Evolutionary conservation across 2,888 invertebrate genomes (phyloP).

Genomic region (Pristionchus mayeri): DNA sequence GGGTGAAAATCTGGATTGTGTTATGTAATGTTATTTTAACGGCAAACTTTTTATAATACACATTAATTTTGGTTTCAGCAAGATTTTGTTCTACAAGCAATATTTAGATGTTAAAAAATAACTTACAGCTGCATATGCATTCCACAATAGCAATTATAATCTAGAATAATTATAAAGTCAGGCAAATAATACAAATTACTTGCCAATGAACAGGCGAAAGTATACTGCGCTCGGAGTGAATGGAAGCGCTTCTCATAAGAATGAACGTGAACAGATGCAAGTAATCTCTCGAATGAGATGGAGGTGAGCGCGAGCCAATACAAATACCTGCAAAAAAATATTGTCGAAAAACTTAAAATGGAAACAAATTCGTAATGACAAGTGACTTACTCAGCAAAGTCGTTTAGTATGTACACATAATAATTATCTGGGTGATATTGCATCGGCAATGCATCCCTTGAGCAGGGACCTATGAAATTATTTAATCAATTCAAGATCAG

Average conservation of each 20-base stretch:
- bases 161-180: not conserved
- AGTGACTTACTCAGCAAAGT: too few species aligned
- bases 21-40: too few species aligned
- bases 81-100: not conserved
- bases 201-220: too few species aligned
- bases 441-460: not conserved
- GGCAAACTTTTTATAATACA: too few species aligned
- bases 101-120: not conserved
- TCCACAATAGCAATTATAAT: too few species aligned
- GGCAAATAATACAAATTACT: not conserved
- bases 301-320: not conserved
- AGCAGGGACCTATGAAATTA: not conserved
- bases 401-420: not conserved
- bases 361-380: not conserved
- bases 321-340: not conserved
- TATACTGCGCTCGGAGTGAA: not conserved
- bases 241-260: not conserved
- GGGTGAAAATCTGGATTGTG: not conserved
- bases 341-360: not conserved
- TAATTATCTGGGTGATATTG: not conserved
- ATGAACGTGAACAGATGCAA: not conserved
- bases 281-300: not conserved
- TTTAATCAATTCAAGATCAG: not conserved
- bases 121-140: not conserved
- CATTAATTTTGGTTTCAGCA: too few species aligned